phyloP scores from a whole-genome alignment of 2,797 vertebrate genomes.

The Siniperca obscura region DNA sequence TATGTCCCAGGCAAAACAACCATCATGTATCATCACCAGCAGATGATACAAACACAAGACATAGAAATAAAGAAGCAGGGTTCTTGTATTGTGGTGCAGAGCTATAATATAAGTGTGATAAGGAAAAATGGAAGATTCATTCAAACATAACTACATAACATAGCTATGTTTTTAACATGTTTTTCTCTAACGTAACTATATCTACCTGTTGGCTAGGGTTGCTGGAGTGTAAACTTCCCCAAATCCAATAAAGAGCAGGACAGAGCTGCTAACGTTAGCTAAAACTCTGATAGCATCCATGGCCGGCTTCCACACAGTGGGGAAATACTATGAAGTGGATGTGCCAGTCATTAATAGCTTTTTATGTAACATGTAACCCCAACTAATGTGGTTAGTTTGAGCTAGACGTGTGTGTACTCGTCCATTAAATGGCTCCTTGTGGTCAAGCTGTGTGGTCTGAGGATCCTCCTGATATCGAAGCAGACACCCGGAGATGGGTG shows the following conservation, averaged over 20 bases:
- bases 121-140: not conserved
- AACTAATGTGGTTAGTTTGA: not conserved
- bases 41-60: not conserved
- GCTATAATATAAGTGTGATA: not conserved
- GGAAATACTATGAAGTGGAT: not conserved
- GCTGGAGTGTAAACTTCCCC: not conserved
- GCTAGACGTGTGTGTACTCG: not conserved
- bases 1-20: not conserved
- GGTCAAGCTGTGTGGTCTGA: conserved; percentile 16
- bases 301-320: not conserved
- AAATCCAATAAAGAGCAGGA: not conserved
- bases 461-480: conserved; percentile 37
- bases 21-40: not conserved
- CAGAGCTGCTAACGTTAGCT: not conserved
- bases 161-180: not conserved
- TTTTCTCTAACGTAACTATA: not conserved
- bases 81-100: not conserved
- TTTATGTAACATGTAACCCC: not conserved
- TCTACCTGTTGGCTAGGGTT: not conserved
- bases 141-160: not conserved
- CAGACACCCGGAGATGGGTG: conserved; percentile 35
- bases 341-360: not conserved
- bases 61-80: not conserved
- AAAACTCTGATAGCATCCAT: not conserved
- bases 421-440: conserved; percentile 15